Percentiles rank a stretch among this genome's conserved stretches.
These are phyloP conservation scores for Andrena chrysosceles DNA, from an alignment of 2,888 invertebrate genomes.

Conservation along the genomic window DNA sequence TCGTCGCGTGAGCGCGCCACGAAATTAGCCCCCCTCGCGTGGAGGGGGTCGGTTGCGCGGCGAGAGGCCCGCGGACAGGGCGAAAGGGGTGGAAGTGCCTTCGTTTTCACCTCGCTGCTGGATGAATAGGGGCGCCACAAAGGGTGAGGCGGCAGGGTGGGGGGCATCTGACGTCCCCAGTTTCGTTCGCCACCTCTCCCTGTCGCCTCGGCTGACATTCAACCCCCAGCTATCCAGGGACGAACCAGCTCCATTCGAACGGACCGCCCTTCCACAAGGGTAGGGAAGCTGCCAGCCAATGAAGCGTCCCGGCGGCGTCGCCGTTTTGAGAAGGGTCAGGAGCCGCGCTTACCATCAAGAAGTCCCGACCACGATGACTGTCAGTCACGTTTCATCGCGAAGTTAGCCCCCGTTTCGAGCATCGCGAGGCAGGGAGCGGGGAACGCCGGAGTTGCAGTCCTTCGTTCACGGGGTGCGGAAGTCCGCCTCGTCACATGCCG, in stretches of 20 bases:
- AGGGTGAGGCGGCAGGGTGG: constrained; percentile 42
- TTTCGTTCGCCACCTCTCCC: constrained; percentile 49
- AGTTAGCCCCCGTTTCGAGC: constrained; percentile 42
- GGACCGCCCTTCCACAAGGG: constrained; percentile 77
- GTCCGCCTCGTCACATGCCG: background rate
- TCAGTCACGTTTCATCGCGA: constrained; percentile 74
- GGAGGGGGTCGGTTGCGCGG: constrained; percentile 11
- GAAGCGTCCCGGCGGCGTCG: constrained; percentile 55
- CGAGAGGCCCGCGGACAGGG: constrained; percentile 31
- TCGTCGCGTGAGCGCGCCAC: background rate
- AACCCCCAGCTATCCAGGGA: constrained; percentile 66
- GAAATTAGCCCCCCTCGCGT: constrained; percentile 31
- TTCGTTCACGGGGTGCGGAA: background rate
- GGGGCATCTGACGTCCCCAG: constrained; percentile 55
- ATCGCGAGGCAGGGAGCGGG: constrained; percentile 26
- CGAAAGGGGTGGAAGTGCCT: constrained; percentile 59
- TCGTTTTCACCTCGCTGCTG: constrained; percentile 60
- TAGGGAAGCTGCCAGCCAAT: constrained; percentile 78
- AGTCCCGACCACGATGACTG: constrained; percentile 77
- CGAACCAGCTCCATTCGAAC: constrained; percentile 57
- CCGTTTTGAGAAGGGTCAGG: constrained; percentile 58
- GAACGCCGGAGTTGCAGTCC: constrained; percentile 9
- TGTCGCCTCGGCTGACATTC: constrained; percentile 59
- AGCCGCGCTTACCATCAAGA: constrained; percentile 75
- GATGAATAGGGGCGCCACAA: constrained; percentile 58